These are phyloP conservation scores for Drosophila eugracilis DNA, from an alignment of 1,140 invertebrate genomes.

Conservation along the genomic window DNA sequence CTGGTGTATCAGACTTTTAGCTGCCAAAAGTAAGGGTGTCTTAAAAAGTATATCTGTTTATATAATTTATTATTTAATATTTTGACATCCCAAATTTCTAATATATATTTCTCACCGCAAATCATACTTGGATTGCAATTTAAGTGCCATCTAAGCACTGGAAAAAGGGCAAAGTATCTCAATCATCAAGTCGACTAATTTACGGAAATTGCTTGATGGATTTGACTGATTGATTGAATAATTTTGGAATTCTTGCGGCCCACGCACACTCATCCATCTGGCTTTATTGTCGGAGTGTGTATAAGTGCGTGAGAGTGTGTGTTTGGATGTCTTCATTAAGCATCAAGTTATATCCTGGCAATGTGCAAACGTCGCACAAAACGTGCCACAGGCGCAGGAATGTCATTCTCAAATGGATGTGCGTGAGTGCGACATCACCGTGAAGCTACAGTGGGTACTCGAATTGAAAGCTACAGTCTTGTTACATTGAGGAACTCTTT, in stretches of 20 bases:
- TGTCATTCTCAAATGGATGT: constrained; percentile 35
- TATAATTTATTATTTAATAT: no score
- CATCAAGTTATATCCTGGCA: constrained; percentile 80
- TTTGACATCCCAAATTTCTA: no score
- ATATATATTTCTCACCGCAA: background rate
- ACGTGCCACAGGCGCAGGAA: constrained; percentile 55
- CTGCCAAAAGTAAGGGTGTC: no score
- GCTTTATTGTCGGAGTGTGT: background rate
- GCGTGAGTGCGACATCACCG: constrained; percentile 32
- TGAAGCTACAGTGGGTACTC: constrained; percentile 21
- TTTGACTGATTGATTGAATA: constrained; percentile 81
- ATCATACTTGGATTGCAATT: background rate
- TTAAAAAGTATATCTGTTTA: no score
- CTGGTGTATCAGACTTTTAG: no score
- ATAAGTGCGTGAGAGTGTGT: constrained; percentile 7
- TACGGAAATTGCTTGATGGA: constrained; percentile 74
- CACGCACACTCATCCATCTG: constrained; percentile 17
- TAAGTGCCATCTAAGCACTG: constrained; percentile 11
- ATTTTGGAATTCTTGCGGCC: constrained; percentile 41
- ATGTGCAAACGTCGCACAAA: constrained; percentile 75
- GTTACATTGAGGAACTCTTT: no score
- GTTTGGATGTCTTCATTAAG: constrained; percentile 75
- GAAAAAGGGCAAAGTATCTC: constrained; percentile 14
- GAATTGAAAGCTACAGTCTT: background rate
- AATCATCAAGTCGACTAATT: constrained; percentile 71